Percentiles rank a stretch among this genome's conserved stretches.
Evolutionary conservation across 2,888 invertebrate genomes (phyloP).

Genomic region (Clostera curtula): DNA sequence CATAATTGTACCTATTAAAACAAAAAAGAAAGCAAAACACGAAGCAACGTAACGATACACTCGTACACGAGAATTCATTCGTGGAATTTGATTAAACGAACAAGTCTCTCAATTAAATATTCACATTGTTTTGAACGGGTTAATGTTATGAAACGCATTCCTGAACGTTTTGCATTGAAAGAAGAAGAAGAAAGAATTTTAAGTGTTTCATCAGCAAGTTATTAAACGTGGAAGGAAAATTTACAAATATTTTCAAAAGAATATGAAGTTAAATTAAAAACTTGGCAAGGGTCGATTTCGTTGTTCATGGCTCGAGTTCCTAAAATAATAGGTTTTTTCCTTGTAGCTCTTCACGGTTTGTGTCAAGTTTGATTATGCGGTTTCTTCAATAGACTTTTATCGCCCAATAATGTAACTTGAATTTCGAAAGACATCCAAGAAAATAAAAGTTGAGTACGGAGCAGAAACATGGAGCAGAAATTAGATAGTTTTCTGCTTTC

Average conservation of each 20-base stretch:
- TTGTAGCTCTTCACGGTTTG: no score
- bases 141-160: constrained; percentile 1
- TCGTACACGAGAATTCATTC: no score
- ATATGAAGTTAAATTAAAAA: constrained; percentile 16
- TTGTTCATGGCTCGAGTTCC: constrained; percentile 3
- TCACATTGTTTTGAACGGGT: neutral
- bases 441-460: no score
- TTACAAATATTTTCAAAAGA: constrained; percentile 5
- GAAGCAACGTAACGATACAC: no score
- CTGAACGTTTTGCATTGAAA: constrained; percentile 2
- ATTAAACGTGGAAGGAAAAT: constrained; percentile 3
- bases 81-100: no score
- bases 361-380: no score
- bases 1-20: no score
- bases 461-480: constrained; percentile 2
- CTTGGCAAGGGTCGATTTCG: constrained; percentile 5
- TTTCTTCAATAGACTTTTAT: no score
- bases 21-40: no score
- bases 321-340: constrained; percentile 5
- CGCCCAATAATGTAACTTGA: no score
- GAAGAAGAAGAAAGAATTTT: constrained; percentile 5
- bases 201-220: no score
- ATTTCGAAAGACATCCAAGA: no score
- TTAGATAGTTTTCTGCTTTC: neutral
- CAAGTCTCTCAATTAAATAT: neutral